These are phyloP conservation scores for Ephestia elutella DNA, from an alignment of 1,140 invertebrate genomes.

Conservation along the genomic window DNA sequence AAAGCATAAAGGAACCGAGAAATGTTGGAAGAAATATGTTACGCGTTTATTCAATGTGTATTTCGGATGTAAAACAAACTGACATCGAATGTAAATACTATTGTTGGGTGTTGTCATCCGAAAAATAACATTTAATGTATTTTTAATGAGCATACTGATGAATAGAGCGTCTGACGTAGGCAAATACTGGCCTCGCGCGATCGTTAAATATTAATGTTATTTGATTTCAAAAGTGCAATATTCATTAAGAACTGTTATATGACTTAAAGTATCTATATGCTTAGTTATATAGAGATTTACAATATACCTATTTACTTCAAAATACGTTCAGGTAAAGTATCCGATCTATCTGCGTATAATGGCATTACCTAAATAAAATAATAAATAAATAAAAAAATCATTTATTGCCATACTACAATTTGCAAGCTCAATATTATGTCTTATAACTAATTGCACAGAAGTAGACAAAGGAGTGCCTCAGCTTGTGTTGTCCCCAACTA, in stretches of 20 bases:
- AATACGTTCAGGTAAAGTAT: too few relatives aligned
- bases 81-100: slow-evolving; percentile 73
- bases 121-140: slow-evolving; percentile 66
- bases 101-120: slow-evolving; percentile 63
- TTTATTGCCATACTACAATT: too few relatives aligned
- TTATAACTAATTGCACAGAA: too few relatives aligned
- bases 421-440: too few relatives aligned
- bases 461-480: too few relatives aligned
- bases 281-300: background rate
- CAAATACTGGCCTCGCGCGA: slow-evolving; percentile 27
- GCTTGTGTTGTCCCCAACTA: too few relatives aligned
- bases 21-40: slow-evolving; percentile 59
- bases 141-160: slow-evolving; percentile 60
- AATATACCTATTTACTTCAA: too few relatives aligned
- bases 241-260: background rate
- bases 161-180: slow-evolving; percentile 31
- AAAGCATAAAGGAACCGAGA: slow-evolving; percentile 50
- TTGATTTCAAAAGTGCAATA: slow-evolving; percentile 2
- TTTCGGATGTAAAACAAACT: slow-evolving; percentile 72
- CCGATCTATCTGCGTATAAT: too few relatives aligned
- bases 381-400: too few relatives aligned
- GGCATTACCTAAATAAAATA: too few relatives aligned
- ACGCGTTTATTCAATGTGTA: slow-evolving; percentile 60
- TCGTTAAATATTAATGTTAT: slow-evolving; percentile 2
- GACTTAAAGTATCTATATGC: slow-evolving; percentile 10